phyloP scores from a whole-genome alignment of 2,888 invertebrate species.

The Stramonita haemastoma region DNA sequence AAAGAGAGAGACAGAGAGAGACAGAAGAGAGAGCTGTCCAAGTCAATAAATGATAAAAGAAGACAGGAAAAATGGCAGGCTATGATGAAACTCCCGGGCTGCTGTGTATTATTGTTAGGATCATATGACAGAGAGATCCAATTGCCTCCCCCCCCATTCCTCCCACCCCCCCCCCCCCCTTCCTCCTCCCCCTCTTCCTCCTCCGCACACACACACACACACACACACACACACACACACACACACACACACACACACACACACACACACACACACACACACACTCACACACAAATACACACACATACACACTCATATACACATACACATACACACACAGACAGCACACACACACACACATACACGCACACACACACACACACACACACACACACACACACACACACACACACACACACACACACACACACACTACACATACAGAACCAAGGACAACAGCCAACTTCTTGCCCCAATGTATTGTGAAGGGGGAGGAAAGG shows the following conservation, averaged over 20 bases:
- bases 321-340: conserved; percentile 8
- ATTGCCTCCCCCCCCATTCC: neutral
- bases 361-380: conserved; percentile 1
- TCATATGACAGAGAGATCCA: neutral
- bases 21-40: neutral
- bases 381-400: conserved; percentile 23
- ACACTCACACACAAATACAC: conserved; percentile 9
- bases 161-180: neutral
- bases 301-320: conserved; percentile 10
- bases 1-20: too few relatives aligned
- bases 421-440: conserved; percentile 10
- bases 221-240: conserved; percentile 3
- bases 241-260: neutral
- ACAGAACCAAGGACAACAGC: too few relatives aligned
- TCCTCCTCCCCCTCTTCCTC: neutral
- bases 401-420: conserved; percentile 23
- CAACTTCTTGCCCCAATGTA: too few relatives aligned
- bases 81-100: neutral
- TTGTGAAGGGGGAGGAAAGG: too few relatives aligned
- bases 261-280: neutral
- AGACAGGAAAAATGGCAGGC: neutral
- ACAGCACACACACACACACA: neutral
- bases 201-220: neutral
- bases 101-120: neutral
- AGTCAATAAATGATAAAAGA: neutral